Base-by-base conservation (phyloP, 2,113 vertebrate genomes). In the Rafetus swinhoei region DNA sequence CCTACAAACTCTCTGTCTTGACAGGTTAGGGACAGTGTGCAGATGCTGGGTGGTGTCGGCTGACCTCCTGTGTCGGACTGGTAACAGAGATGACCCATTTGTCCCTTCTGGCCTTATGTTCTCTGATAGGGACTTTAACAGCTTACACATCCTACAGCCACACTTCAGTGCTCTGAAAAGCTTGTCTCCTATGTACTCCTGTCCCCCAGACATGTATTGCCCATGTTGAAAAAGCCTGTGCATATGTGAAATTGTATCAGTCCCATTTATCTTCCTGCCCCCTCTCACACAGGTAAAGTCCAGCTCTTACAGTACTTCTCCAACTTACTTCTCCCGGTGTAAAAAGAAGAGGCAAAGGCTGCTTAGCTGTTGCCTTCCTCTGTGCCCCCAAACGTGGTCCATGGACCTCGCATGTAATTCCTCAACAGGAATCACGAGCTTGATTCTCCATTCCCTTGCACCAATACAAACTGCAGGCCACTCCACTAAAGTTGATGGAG, bases 341-440 rank as follows among this genome's bases (percentile, higher is more conserved):
- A 77, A 81, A 95, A 55, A 85, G 45, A 65, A 95, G 91, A 93
- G 88, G 81, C 82, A 95, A 97, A 91, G 95, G 94, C 94, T 95
- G 94, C 95, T 97, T 95, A 91, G 93, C 95, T 93, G 93, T 45
- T 77, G 90, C 91, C 95, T 95, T 95, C 79, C 69, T 93, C 92
- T 35, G 81, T 80, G 82, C 84, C 69, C 91, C 95, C 74, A 77
- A 14, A 77, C 1, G 22, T 6, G 14, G 74, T 14, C 25, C 93
- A 86, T 92, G 91, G 94, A 92, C 94, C 95, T 95, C 18, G 55
- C 0, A 77, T 25, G 82, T 45, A 89, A 3, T 55, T 54, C 0
- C 35, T 74, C 18, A 83, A 74, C 24, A 22, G 13, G 54, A 95
- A 82, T 79, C 86, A 82, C 69, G 80, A 86, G 81, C 88, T 90